Base-by-base conservation (phyloP, 2,113 vertebrate species). In the Ceyx melanurus region DNA sequence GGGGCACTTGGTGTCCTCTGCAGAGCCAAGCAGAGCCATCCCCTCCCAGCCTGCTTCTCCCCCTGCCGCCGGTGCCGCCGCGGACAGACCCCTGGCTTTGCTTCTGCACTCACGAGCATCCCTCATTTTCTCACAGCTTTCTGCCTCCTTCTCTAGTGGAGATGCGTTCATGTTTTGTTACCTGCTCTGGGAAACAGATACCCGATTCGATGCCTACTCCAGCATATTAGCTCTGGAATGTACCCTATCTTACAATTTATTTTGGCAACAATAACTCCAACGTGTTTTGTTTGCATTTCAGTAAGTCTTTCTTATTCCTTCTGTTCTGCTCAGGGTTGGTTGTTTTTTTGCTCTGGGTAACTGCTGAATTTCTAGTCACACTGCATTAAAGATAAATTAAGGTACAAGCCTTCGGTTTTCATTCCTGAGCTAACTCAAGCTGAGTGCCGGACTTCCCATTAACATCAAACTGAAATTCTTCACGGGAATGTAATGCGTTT, bases 261-360 rank as follows among this genome's bases (percentile, higher is more conserved):
- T 94, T 90, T 90, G 86, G 60, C 75, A 91, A 91, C 71, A 86
- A 10, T 26, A 88, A 67, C 20, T 26, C 43, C 6, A 71, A 25
- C 26, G 9, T 3, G 37, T 77, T 88, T 81, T 88, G 74, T 81
- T 92, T 90, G 60, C 65, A 64, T 93, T 90, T 89, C 76, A 68
- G 16, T 23, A 15, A 35, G 23, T 31, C 19, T 74, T 58, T 56
- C 67, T 53, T 64, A 67, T 19, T 75, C 75, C 53, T 72, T 57
- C 48, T 75, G n/a, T 58, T 90, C 58, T 75, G n/a, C 31, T 67
- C 29, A 10, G 43, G 64, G 13, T 19, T 37, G 11, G 29, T 20
- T 28, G 22, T 35, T 50, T 89, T 90, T 70, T 71, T 20, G 78
- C 40, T 81, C 40, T 48, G 0, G 0, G 2, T 72, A 75, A 60